These are phyloP conservation scores for Latheticus oryzae DNA, from an alignment of 2,888 invertebrate genomes.

Conservation along the genomic window DNA sequence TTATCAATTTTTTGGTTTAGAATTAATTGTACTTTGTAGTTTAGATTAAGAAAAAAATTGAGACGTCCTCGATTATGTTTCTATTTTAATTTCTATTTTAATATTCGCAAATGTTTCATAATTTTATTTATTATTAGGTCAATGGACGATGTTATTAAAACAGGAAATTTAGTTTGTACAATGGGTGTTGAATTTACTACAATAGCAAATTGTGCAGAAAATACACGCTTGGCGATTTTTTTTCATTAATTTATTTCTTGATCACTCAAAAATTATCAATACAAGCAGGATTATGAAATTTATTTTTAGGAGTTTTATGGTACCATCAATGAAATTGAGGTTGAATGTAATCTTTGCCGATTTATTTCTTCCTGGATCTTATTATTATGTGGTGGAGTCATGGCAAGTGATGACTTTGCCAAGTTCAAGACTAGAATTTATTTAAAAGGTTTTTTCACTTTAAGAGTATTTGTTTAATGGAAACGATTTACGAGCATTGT, in stretches of 20 bases:
- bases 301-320: conserved; percentile 11
- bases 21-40: not conserved
- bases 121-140: conserved; percentile 29
- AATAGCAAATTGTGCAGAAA: conserved; percentile 4
- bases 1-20: too few species aligned
- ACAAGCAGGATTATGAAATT: too few species aligned
- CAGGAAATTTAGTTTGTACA: conserved; percentile 32
- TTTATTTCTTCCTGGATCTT: conserved; percentile 24
- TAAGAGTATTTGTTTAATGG: too few species aligned
- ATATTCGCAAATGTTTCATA: conserved; percentile 22
- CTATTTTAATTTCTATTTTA: conserved; percentile 15
- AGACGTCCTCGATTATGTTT: not conserved
- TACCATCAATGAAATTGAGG: conserved; percentile 28
- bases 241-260: too few species aligned
- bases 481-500: too few species aligned
- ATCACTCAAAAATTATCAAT: too few species aligned
- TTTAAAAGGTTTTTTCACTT: too few species aligned
- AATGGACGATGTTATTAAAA: conserved; percentile 24
- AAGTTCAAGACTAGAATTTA: conserved; percentile 26
- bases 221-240: too few species aligned
- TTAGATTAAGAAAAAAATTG: not conserved
- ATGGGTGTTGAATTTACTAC: conserved; percentile 29
- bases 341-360: too few species aligned
- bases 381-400: conserved; percentile 8
- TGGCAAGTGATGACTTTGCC: conserved; percentile 1